These are phyloP conservation scores for Sebastes itinus DNA, from an alignment of 2,797 vertebrate genomes.

Conservation along the genomic window DNA sequence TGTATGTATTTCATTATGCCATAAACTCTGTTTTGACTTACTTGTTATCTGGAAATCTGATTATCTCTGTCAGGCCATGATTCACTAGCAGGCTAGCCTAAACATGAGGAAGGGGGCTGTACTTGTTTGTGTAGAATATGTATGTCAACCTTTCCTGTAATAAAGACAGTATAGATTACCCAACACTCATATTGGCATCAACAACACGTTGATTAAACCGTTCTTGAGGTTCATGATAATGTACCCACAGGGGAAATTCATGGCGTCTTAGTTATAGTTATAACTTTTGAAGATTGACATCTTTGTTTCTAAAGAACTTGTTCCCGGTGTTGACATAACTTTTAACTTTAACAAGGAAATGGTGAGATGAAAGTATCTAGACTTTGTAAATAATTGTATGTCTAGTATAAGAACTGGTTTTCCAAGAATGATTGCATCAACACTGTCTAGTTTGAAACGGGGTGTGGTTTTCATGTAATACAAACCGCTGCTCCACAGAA, in stretches of 20 bases:
- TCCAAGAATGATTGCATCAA: slow-evolving; percentile 29
- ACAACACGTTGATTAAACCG: not conserved
- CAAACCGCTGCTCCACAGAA: slow-evolving; percentile 2
- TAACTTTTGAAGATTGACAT: not conserved
- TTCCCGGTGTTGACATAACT: not conserved
- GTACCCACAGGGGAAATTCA: not conserved
- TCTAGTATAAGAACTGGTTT: slow-evolving; percentile 24
- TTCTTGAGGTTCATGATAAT: not conserved
- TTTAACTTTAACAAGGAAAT: not conserved
- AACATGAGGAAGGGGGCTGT: slow-evolving; percentile 9
- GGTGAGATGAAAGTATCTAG: not conserved
- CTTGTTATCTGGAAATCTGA: slow-evolving; percentile 32
- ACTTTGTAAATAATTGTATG: not conserved
- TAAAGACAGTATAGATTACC: not conserved
- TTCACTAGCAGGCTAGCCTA: slow-evolving; percentile 18
- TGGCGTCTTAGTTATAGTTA: not conserved
- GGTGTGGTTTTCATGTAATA: slow-evolving; percentile 27
- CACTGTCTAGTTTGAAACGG: slow-evolving; percentile 4
- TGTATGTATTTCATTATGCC: not conserved
- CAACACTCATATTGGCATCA: not conserved
- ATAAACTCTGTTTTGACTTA: slow-evolving; percentile 30
- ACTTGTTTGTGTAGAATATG: not conserved
- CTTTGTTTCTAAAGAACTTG: not conserved
- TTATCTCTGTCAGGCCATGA: slow-evolving; percentile 7
- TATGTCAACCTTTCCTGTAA: slow-evolving; percentile 1